Conservation (phyloP, 2,797 vertebrate genomes). For the Pseudochirops corinnae region DNA sequence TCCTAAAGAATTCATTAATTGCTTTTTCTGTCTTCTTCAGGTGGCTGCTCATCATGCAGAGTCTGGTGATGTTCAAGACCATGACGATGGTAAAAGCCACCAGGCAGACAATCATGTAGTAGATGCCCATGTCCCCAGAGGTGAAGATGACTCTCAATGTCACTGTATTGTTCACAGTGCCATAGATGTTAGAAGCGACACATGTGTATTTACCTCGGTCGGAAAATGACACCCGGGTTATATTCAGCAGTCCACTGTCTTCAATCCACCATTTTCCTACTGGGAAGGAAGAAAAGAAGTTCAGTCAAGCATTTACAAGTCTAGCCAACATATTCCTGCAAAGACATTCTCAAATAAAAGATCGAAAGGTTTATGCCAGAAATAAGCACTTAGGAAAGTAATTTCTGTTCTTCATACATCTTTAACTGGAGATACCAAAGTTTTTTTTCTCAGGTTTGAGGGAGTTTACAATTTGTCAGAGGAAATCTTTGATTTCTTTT, state of each 20-base stretch:
- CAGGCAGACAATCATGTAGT: slow-evolving; percentile 98
- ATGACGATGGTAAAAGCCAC: slow-evolving; percentile 98
- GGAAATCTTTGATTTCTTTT: neutral
- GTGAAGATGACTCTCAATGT: slow-evolving; percentile 95
- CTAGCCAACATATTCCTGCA: neutral
- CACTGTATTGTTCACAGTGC: slow-evolving; percentile 94
- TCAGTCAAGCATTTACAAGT: slow-evolving; percentile 30
- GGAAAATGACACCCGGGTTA: slow-evolving; percentile 93
- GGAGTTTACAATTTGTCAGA: slow-evolving; percentile 7
- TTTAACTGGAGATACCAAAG: neutral
- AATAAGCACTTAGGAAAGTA: neutral
- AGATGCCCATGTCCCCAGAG: slow-evolving; percentile 97
- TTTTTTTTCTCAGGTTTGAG: neutral
- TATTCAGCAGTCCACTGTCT: slow-evolving; percentile 92
- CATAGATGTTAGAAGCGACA: slow-evolving; percentile 90
- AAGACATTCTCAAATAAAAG: neutral
- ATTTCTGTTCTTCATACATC: slow-evolving; percentile 1
- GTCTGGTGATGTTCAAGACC: slow-evolving; percentile 95
- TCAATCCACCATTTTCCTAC: slow-evolving; percentile 93
- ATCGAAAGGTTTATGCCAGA: neutral
- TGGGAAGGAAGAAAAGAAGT: slow-evolving; percentile 75
- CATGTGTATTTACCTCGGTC: slow-evolving; percentile 98
- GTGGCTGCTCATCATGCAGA: slow-evolving; percentile 99
- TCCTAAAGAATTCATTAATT: slow-evolving; percentile 99
- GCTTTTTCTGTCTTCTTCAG: slow-evolving; percentile 99